These are phyloP conservation scores for Drosophila bunnanda DNA, from an alignment of 2,888 invertebrate genomes.

Conservation along the genomic window DNA sequence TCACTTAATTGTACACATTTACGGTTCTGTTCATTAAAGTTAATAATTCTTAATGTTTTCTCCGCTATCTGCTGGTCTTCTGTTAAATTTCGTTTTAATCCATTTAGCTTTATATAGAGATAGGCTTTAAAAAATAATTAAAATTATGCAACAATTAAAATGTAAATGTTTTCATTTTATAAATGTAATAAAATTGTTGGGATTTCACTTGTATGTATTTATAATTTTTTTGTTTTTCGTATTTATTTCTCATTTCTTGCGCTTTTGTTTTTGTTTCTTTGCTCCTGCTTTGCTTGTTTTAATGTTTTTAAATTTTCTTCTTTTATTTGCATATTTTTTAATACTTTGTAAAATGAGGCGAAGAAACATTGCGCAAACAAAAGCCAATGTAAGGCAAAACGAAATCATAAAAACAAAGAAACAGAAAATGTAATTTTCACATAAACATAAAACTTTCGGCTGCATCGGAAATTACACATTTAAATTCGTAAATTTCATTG, in stretches of 20 bases:
- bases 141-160: slow-evolving; percentile 83
- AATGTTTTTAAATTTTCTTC: not conserved
- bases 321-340: slow-evolving; percentile 52
- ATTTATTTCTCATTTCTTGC: slow-evolving; percentile 39
- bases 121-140: slow-evolving; percentile 77
- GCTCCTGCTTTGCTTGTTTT: slow-evolving; percentile 40
- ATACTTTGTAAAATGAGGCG: slow-evolving; percentile 80
- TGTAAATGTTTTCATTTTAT: slow-evolving; percentile 77
- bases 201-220: slow-evolving; percentile 56
- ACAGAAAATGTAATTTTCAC: slow-evolving; percentile 41
- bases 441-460: slow-evolving; percentile 46
- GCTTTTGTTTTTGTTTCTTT: slow-evolving; percentile 57
- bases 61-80: slow-evolving; percentile 33
- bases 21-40: slow-evolving; percentile 47
- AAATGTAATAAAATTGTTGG: slow-evolving; percentile 82
- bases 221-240: slow-evolving; percentile 3
- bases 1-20: slow-evolving; percentile 53
- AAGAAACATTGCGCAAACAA: slow-evolving; percentile 65
- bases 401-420: not conserved
- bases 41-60: slow-evolving; percentile 47
- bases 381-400: slow-evolving; percentile 30
- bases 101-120: slow-evolving; percentile 56
- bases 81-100: slow-evolving; percentile 51
- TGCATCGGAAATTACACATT: slow-evolving; percentile 63
- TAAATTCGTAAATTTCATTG: slow-evolving; percentile 80